These are phyloP conservation scores for Pseudocheirus occidentalis DNA, from an alignment of 2,797 vertebrate genomes.

Conservation along the genomic window DNA sequence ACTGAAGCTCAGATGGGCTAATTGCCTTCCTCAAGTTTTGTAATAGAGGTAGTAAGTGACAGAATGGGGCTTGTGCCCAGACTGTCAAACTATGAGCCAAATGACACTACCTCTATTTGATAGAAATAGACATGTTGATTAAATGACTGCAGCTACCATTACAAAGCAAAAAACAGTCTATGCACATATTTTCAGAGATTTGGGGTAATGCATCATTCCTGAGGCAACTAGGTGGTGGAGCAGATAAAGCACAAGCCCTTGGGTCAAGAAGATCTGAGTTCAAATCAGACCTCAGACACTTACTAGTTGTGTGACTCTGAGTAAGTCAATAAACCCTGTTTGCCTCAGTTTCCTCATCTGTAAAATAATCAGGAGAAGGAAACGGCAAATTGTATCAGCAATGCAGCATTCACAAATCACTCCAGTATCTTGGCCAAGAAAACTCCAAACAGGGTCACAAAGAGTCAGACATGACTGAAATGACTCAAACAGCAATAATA, in stretches of 20 bases:
- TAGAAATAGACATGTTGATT: not conserved
- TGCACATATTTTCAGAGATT: not conserved
- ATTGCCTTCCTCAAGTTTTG: not conserved
- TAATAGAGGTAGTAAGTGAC: not conserved
- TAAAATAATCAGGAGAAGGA: not conserved
- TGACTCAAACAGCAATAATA: not conserved
- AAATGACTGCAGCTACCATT: not conserved
- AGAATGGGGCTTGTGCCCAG: not conserved
- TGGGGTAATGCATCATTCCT: not conserved
- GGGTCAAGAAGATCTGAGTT: too few species aligned
- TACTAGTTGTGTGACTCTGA: not conserved
- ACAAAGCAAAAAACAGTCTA: not conserved
- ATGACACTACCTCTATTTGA: not conserved
- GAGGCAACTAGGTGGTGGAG: not conserved
- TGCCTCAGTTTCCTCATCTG: not conserved
- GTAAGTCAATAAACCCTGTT: not conserved
- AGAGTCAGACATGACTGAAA: not conserved
- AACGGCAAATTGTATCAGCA: too few species aligned
- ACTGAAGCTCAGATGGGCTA: not conserved
- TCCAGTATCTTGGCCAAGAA: not conserved
- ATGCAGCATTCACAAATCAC: too few species aligned
- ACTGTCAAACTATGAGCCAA: not conserved
- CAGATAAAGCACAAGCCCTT: not conserved
- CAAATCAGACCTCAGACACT: too few species aligned
- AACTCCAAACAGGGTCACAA: not conserved